Conservation (phyloP, 2,797 vertebrate species). For the Tympanoctomys barrerae region DNA sequence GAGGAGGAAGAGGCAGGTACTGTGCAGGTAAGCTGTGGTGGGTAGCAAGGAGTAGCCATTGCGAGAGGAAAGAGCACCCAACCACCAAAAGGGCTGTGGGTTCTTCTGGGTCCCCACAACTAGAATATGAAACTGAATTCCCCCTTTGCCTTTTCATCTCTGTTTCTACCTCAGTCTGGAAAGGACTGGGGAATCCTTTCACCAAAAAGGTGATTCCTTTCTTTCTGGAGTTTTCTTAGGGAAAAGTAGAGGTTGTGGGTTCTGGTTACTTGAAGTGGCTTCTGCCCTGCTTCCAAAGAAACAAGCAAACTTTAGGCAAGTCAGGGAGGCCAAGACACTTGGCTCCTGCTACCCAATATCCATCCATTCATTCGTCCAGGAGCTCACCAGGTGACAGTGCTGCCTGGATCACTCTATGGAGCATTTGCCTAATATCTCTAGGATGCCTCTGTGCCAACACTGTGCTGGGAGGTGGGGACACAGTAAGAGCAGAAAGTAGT, state of each 20-base stretch:
- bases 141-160: not conserved
- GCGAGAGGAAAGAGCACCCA: not conserved
- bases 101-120: not conserved
- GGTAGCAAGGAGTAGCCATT: not conserved
- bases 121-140: not conserved
- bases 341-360: not conserved
- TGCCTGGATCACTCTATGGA: not conserved
- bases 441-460: not conserved
- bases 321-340: not conserved
- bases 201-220: not conserved
- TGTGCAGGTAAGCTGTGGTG: fast-evolving
- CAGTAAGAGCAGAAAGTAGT: not conserved
- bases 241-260: not conserved
- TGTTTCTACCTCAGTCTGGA: slow-evolving; percentile 4
- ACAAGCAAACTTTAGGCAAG: not conserved
- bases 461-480: not conserved
- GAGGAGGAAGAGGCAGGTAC: not conserved
- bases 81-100: not conserved
- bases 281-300: not conserved
- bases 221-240: not conserved
- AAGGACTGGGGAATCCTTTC: not conserved
- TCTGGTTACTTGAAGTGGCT: not conserved
- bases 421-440: not conserved
- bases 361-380: not conserved
- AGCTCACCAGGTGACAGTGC: not conserved